Percentiles rank a stretch among this genome's conserved stretches.
Conservation (phyloP, 35 echinoderm and acorn worm species). For the Stichopus chloronotus region DNA sequence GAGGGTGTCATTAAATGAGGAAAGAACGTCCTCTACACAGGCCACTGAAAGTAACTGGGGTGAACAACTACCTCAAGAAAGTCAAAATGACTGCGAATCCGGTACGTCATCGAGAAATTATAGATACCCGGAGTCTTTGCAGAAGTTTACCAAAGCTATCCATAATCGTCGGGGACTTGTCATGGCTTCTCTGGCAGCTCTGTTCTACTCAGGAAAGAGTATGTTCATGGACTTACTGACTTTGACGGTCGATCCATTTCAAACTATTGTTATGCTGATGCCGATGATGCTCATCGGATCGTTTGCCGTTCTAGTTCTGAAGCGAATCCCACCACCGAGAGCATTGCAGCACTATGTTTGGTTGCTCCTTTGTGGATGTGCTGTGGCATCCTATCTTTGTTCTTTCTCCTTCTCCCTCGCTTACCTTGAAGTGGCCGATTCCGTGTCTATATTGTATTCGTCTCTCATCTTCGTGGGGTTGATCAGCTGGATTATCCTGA, state of each 20-base stretch:
- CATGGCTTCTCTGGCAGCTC: not conserved
- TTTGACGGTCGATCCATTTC: not conserved
- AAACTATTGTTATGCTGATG: not conserved
- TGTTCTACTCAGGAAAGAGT: not conserved
- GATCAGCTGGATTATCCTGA: slow-evolving; percentile 18
- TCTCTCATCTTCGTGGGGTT: slow-evolving; percentile 36
- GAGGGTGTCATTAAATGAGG: not conserved
- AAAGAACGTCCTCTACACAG: not conserved
- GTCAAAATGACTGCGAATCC: not conserved
- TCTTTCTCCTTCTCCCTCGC: not conserved
- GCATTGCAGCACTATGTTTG: not conserved
- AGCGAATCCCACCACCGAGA: not conserved
- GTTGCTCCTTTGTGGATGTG: not conserved
- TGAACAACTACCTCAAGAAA: not conserved
- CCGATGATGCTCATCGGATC: slow-evolving; percentile 7
- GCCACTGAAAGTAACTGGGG: not conserved
- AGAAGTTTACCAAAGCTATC: not conserved
- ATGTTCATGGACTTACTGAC: not conserved
- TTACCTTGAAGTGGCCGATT: slow-evolving; percentile 21
- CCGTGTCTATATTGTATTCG: slow-evolving; percentile 9
- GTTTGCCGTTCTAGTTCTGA: not conserved
- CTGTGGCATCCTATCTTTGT: not conserved
- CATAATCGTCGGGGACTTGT: not conserved
- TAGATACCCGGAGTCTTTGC: not conserved
- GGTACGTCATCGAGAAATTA: not conserved